Evolutionary conservation across 2,113 vertebrate genomes (phyloP).

Genomic region (Pavo muticus): DNA sequence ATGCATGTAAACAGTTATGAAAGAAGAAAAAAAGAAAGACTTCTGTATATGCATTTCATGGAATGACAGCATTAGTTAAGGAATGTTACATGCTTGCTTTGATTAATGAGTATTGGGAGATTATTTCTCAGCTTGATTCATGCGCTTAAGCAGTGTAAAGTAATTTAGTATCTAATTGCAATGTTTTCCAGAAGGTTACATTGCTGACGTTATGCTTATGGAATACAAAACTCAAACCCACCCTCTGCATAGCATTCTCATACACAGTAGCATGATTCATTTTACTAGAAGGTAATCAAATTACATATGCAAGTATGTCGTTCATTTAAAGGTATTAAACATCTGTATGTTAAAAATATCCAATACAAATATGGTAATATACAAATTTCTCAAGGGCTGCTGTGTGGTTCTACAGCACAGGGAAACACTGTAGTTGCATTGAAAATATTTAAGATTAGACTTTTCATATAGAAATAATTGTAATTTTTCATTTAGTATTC

Average conservation of each 20-base stretch:
- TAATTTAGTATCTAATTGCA: conserved; percentile 54
- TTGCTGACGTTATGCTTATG: not conserved
- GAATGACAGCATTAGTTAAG: conserved; percentile 17
- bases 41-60: conserved; percentile 14
- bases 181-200: conserved; percentile 12
- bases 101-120: conserved; percentile 54
- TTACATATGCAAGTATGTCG: not conserved
- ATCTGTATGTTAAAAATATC: conserved; percentile 25
- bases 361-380: not conserved
- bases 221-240: conserved; percentile 1
- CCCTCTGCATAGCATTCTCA: not conserved
- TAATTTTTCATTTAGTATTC: not conserved
- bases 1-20: not conserved
- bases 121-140: conserved; percentile 62
- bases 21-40: not conserved
- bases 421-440: not conserved
- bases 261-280: conserved; percentile 15
- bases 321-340: conserved; percentile 18
- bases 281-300: conserved; percentile 8
- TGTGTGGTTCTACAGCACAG: not conserved
- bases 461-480: not conserved
- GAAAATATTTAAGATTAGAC: not conserved
- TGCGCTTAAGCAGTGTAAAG: conserved; percentile 21
- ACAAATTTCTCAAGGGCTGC: not conserved
- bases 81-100: conserved; percentile 21